Percentiles rank a stretch among this genome's conserved stretches.
These are phyloP conservation scores for Parnassius smintheus DNA, from an alignment of 2,888 invertebrate genomes.

Conservation along the genomic window DNA sequence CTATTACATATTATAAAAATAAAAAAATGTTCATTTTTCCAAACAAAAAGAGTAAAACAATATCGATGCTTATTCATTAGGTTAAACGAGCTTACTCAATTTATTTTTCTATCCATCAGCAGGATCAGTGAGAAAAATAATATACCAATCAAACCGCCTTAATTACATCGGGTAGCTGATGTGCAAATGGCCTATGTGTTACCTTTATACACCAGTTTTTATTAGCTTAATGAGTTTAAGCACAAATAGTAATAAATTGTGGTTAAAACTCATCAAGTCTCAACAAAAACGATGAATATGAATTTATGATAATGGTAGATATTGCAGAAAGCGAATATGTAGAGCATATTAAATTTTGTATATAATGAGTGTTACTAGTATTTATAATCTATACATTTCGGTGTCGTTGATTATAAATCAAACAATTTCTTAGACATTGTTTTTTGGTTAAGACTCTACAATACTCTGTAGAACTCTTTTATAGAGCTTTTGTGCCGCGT, in stretches of 20 bases:
- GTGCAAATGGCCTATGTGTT: slow-evolving; percentile 9
- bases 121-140: slow-evolving; percentile 56
- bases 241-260: slow-evolving; percentile 3
- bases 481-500: too few species aligned
- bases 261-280: too few species aligned
- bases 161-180: slow-evolving; percentile 27
- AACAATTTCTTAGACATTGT: too few species aligned
- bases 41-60: too few species aligned
- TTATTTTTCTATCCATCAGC: slow-evolving; percentile 39
- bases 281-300: slow-evolving; percentile 12
- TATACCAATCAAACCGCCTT: slow-evolving; percentile 39
- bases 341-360: background rate
- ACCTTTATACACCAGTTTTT: slow-evolving; percentile 23
- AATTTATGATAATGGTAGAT: background rate
- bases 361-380: too few species aligned
- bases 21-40: too few species aligned
- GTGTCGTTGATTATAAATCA: too few species aligned
- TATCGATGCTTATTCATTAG: slow-evolving; percentile 30
- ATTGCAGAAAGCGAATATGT: background rate
- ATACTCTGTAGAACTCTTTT: too few species aligned
- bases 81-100: slow-evolving; percentile 33
- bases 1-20: too few species aligned
- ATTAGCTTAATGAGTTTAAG: slow-evolving; percentile 24
- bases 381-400: too few species aligned
- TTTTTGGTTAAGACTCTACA: too few species aligned